A percentile compares a stretch with the other conserved stretches of the same genome.
Conservation (phyloP, 2,113 vertebrate species). For the Cranoglanis bouderius region DNA sequence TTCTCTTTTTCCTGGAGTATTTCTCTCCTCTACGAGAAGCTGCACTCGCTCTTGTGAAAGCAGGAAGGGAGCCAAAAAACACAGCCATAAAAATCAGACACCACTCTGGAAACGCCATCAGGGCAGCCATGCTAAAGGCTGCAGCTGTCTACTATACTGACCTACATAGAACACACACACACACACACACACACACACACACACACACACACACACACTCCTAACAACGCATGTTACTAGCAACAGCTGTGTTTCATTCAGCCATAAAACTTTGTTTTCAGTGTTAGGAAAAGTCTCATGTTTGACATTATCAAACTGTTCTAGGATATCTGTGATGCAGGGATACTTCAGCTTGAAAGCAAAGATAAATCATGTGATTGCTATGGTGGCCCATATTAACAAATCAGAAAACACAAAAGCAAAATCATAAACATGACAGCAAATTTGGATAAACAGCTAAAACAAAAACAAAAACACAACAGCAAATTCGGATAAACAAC, state of each 20-base stretch:
- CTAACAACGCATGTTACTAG: slow-evolving; percentile 45
- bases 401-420: neutral
- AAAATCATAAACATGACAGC: neutral
- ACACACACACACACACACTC: slow-evolving; percentile 36
- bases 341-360: neutral
- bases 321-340: neutral
- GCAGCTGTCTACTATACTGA: slow-evolving; percentile 50
- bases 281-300: neutral
- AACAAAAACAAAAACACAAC: neutral
- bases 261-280: slow-evolving; percentile 3
- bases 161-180: slow-evolving; percentile 49
- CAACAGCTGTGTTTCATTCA: slow-evolving; percentile 40
- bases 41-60: slow-evolving; percentile 41
- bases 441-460: neutral
- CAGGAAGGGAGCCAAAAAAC: slow-evolving; percentile 71
- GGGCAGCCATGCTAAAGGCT: slow-evolving; percentile 40
- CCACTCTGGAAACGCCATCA: slow-evolving; percentile 73
- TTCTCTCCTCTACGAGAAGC: slow-evolving; percentile 43
- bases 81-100: slow-evolving; percentile 74
- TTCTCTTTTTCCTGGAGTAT: slow-evolving; percentile 38
- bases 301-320: neutral
- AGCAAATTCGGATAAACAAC: neutral
- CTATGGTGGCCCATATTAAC: neutral
- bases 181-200: slow-evolving; percentile 19
- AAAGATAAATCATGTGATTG: neutral